phyloP scores from a whole-genome alignment of 2,113 vertebrate species.

The Lophotis ruficrista region DNA sequence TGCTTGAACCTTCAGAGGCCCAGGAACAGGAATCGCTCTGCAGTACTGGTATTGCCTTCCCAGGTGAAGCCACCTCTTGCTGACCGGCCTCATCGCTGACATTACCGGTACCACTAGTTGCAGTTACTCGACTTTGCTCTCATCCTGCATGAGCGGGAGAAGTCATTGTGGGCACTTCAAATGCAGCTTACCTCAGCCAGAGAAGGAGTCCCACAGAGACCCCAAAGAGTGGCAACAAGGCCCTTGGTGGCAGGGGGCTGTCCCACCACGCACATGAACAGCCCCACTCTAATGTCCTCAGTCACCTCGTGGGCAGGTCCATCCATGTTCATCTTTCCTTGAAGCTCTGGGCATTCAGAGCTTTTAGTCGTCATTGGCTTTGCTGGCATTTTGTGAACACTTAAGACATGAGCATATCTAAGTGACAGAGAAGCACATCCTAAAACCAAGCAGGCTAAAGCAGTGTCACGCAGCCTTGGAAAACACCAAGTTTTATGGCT shows the following conservation, averaged over 20 bases:
- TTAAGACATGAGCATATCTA: background rate
- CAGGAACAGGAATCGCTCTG: background rate
- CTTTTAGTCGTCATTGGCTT: background rate
- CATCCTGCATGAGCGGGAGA: background rate
- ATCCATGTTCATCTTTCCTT: background rate
- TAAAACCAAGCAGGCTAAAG: background rate
- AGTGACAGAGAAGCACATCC: background rate
- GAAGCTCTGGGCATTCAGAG: background rate
- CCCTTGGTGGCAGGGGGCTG: background rate
- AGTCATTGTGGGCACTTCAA: background rate
- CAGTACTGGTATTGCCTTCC: background rate
- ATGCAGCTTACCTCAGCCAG: background rate
- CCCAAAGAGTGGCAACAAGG: background rate
- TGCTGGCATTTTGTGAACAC: background rate
- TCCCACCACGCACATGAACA: background rate
- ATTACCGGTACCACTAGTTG: background rate
- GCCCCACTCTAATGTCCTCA: background rate
- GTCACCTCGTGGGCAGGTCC: background rate
- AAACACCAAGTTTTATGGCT: background rate
- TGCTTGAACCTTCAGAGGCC: background rate
- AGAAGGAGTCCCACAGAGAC: background rate
- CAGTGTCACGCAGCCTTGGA: background rate
- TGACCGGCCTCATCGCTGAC: background rate
- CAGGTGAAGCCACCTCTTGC: background rate
- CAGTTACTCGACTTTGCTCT: background rate